Evolutionary conservation across 2,888 invertebrate genomes (phyloP), one percentile per base, ranked within the genome.

Genomic region (Sarcophaga caerulescens): DNA sequence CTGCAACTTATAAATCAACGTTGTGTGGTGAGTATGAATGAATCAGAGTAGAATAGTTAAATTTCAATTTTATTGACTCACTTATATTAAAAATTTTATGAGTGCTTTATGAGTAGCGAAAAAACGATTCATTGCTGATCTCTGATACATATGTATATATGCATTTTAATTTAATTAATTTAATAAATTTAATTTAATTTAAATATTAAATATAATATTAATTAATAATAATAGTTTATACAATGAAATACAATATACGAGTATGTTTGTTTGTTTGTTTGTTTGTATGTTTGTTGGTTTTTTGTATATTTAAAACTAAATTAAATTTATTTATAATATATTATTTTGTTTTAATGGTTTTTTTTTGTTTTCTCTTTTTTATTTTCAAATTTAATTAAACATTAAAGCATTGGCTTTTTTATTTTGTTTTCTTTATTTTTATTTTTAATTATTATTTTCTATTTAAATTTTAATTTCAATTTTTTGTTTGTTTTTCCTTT

Each of bases 341-440:
- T 76, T 35, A 6, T 66, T 52, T 82, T 70, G 65, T 45, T 14
- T 79, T 73, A 35, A 35, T 17, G 23, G 23, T 60, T 35, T 62
- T 23, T 23, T 59, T 21, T 65, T 65, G 1, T 76, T 79, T 77
- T 74, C 17, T 69, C 63, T 75, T 69, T 17, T 65, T 78, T 71
- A 62, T 76, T 78, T 87, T 21, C 47, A 79, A 44, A 73, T 23
- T 79, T 47, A 47, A 47, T 78, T 82, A 74, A 70, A 75, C 84
- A 70, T 81, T 81, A 81, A 84, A 81, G 73, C 85, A 78, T 68
- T 75, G 69, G 73, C 21, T 69, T 74, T 63, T 63, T 73, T 80
- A 4, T 25, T 25, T 25, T 23, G 23, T 84, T 79, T 66, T 60
- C 19, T 45, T 71, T 65, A 65, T 52, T 21, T 52, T 75, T 69